Evolutionary conservation across 2,113 vertebrate genomes (phyloP).

Genomic region (Callopanchax toddi): DNA sequence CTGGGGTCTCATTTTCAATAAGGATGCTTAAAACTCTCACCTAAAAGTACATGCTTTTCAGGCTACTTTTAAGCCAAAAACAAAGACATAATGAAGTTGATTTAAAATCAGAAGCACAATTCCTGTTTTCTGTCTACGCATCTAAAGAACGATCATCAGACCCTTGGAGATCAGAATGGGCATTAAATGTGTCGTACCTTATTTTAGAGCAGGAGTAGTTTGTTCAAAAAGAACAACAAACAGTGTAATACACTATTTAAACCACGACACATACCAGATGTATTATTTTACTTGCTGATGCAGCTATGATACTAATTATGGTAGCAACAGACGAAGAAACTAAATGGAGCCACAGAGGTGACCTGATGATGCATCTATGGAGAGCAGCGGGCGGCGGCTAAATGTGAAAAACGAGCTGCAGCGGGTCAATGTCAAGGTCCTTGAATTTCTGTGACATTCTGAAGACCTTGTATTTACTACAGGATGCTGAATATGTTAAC

Average conservation of each 20-base stretch:
- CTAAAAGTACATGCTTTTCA: neutral
- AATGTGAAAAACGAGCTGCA: too few species aligned
- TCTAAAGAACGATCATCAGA: neutral
- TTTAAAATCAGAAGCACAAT: conserved; percentile 2
- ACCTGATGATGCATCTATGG: conserved; percentile 28
- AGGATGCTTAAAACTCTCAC: too few species aligned
- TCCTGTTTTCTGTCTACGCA: neutral
- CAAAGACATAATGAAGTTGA: neutral
- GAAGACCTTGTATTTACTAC: conserved; percentile 42
- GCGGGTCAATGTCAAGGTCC: conserved; percentile 27
- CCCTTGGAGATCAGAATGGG: conserved; percentile 15
- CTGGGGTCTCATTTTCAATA: too few species aligned
- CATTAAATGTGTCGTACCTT: conserved; percentile 46
- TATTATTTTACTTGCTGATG: conserved; percentile 45
- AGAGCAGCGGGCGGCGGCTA: too few species aligned
- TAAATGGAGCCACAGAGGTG: conserved; percentile 22
- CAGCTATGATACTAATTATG: conserved; percentile 51
- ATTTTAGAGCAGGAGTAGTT: conserved; percentile 6
- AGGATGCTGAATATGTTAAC: conserved; percentile 53
- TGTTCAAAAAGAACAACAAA: neutral
- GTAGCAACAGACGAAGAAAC: conserved; percentile 32
- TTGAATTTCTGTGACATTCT: conserved; percentile 52
- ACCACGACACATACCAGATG: conserved; percentile 26
- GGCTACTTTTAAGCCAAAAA: neutral
- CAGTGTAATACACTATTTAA: conserved; percentile 39